These are phyloP conservation scores for Acyrthosiphon pisum DNA, from an alignment of 1,140 invertebrate genomes.

Conservation along the genomic window DNA sequence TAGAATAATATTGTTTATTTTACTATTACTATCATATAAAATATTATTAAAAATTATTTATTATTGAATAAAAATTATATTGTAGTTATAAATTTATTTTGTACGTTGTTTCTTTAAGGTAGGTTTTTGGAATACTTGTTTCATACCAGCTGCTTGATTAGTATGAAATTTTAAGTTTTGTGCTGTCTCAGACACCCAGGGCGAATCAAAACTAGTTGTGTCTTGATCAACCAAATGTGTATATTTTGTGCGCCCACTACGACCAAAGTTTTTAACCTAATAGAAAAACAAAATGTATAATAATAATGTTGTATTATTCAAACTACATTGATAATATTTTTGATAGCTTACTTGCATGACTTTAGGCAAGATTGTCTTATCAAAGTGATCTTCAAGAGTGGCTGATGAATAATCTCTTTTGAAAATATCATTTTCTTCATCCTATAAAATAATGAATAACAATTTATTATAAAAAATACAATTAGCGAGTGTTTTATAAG, in stretches of 20 bases:
- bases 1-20: neutral
- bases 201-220: conserved; percentile 96
- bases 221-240: conserved; percentile 99
- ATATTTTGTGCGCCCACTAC: conserved; percentile 98
- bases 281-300: conserved; percentile 58
- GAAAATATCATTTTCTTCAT: conserved; percentile 90
- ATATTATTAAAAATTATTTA: no score
- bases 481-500: neutral
- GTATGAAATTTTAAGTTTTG: conserved; percentile 91
- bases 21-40: no score
- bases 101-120: conserved; percentile 68
- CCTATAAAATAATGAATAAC: conserved; percentile 64
- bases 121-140: conserved; percentile 91
- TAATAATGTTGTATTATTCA: neutral
- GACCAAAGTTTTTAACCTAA: conserved; percentile 97
- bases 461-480: conserved; percentile 14
- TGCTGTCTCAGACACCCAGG: conserved; percentile 91
- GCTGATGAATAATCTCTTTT: conserved; percentile 96
- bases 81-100: conserved; percentile 22
- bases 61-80: neutral
- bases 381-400: conserved; percentile 98
- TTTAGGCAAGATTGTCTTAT: conserved; percentile 97
- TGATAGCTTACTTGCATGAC: conserved; percentile 87
- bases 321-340: neutral
- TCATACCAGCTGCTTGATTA: conserved; percentile 92